Conservation (phyloP, 2,113 vertebrate species). For the Phalacrocorax pelagicus region DNA sequence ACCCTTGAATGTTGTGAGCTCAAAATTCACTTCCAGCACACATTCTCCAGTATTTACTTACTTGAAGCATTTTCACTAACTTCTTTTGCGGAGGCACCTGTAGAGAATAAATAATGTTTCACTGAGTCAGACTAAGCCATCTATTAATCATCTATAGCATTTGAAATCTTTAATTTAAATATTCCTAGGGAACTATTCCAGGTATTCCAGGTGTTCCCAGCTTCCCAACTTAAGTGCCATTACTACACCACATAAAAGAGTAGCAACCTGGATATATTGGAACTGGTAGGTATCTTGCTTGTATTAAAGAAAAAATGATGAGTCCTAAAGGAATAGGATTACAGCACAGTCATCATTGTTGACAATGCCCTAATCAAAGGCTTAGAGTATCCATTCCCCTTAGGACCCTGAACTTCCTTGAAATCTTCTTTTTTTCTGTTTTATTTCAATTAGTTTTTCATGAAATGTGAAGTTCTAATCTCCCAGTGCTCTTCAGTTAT, state of each 20-base stretch:
- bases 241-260: background rate
- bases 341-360: background rate
- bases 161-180: background rate
- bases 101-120: background rate
- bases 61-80: background rate
- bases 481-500: background rate
- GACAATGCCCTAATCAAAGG: background rate
- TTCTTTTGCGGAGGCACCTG: rapidly evolving
- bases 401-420: background rate
- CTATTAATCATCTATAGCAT: background rate
- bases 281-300: background rate
- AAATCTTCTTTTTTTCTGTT: background rate
- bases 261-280: background rate
- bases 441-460: background rate
- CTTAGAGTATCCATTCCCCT: background rate
- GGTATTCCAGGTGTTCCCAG: background rate
- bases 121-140: background rate
- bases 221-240: background rate
- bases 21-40: background rate
- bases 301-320: background rate
- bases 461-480: background rate
- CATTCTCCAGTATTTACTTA: background rate
- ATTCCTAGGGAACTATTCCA: background rate
- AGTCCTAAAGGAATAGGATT: background rate
- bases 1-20: background rate